phyloP scores from a whole-genome alignment of 37 sponge, comb jelly and placozoan species.

The Hexactinellida sp. region DNA sequence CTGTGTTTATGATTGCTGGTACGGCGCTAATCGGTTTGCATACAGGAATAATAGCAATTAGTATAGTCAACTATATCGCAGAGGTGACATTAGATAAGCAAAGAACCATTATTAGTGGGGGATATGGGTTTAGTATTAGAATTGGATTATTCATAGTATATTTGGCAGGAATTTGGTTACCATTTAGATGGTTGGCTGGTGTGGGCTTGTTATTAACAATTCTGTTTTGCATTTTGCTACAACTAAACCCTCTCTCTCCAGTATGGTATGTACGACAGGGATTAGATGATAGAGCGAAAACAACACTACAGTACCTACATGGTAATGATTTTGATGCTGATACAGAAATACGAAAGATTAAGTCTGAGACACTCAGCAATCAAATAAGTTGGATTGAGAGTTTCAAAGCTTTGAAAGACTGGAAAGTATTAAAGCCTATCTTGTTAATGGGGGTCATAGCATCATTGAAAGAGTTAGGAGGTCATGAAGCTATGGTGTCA shows the following conservation, averaged over 20 bases:
- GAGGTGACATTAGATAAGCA: neutral
- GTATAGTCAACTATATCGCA: neutral
- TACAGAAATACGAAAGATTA: neutral
- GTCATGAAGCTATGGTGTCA: constrained; percentile 12
- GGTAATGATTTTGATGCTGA: neutral
- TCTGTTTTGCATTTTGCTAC: neutral
- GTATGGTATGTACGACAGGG: neutral
- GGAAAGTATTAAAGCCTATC: constrained; percentile 1
- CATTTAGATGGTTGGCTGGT: neutral
- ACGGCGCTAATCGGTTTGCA: neutral
- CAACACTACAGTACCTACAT: neutral
- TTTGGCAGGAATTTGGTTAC: neutral
- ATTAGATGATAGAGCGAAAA: neutral
- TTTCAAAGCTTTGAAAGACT: neutral
- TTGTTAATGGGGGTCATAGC: neutral
- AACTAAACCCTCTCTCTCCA: neutral
- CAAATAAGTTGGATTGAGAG: neutral
- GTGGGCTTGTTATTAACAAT: neutral
- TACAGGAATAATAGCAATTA: neutral
- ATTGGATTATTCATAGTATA: neutral
- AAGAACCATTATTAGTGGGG: neutral
- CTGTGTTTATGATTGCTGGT: neutral
- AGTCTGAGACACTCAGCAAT: neutral
- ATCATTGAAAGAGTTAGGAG: neutral
- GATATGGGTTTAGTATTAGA: neutral